A percentile compares a stretch with the other conserved stretches of the same genome.
These are phyloP conservation scores for Trisateles emortualis DNA, from an alignment of 2,888 invertebrate genomes.

Conservation along the genomic window DNA sequence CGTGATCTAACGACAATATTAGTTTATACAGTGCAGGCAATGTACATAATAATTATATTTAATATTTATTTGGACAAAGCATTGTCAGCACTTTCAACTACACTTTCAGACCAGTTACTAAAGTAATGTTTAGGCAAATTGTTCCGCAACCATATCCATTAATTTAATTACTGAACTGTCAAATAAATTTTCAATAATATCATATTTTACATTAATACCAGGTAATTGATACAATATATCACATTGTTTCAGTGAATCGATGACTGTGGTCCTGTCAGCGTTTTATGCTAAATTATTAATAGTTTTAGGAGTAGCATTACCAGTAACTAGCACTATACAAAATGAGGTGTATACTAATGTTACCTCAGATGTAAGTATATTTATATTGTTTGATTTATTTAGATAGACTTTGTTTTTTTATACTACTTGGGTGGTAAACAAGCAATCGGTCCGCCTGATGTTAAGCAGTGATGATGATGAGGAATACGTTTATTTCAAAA, in stretches of 20 bases:
- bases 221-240: slow-evolving; percentile 52
- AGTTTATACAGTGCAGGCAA: too few relatives aligned
- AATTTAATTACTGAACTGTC: slow-evolving; percentile 27
- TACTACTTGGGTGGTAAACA: too few relatives aligned
- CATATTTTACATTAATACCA: slow-evolving; percentile 45
- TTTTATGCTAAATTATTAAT: slow-evolving; percentile 89
- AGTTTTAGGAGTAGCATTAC: slow-evolving; percentile 88
- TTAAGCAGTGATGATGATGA: too few relatives aligned
- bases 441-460: too few relatives aligned
- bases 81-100: too few relatives aligned
- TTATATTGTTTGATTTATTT: neutral
- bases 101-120: too few relatives aligned
- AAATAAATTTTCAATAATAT: slow-evolving; percentile 31
- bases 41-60: too few relatives aligned
- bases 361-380: slow-evolving; percentile 75
- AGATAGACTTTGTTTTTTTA: neutral
- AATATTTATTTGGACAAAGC: too few relatives aligned
- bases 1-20: too few relatives aligned
- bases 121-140: neutral
- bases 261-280: slow-evolving; percentile 88
- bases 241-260: slow-evolving; percentile 85
- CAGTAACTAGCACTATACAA: slow-evolving; percentile 88
- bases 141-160: slow-evolving; percentile 14
- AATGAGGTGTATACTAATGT: slow-evolving; percentile 81
- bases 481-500: too few relatives aligned